A percentile compares a stretch with the other conserved stretches of the same genome.
phyloP scores from a whole-genome alignment of 2,797 vertebrate species.

The Chloroceryle inda region DNA sequence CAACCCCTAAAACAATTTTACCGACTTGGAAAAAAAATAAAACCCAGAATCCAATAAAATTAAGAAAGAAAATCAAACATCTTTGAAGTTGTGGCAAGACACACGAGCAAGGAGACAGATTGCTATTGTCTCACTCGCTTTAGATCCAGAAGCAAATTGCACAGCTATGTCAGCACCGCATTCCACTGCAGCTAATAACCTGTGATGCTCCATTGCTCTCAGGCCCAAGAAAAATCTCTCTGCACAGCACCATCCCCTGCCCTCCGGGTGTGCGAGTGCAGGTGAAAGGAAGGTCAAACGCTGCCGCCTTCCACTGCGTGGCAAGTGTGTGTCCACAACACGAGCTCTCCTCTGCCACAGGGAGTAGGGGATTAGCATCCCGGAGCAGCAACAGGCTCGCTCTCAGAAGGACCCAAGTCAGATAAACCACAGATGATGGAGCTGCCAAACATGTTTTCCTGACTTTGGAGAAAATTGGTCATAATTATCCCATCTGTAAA shows the following conservation, averaged over 20 bases:
- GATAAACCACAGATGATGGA: background rate
- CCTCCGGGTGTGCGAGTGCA: fast-evolving
- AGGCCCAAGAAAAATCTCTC: background rate
- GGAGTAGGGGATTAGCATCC: no score
- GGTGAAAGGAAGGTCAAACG: background rate
- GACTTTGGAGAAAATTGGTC: background rate
- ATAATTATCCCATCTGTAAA: background rate
- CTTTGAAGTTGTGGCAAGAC: background rate
- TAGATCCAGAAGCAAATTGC: background rate
- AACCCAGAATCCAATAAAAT: background rate
- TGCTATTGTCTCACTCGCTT: background rate
- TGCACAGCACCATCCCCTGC: fast-evolving
- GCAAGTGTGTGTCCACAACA: background rate
- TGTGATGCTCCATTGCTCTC: background rate
- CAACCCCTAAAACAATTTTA: background rate
- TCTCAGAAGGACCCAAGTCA: fast-evolving
- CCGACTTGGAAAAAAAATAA: background rate
- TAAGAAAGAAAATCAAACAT: background rate
- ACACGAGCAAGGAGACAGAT: background rate
- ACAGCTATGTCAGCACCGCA: background rate
- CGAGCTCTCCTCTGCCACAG: fast-evolving
- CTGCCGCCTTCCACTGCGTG: background rate
- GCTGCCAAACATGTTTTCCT: background rate
- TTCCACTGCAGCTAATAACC: background rate
- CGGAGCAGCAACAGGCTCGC: no score